Conservation (phyloP, 1,140 invertebrate genomes). For the Sweltsa coloradensis region DNA sequence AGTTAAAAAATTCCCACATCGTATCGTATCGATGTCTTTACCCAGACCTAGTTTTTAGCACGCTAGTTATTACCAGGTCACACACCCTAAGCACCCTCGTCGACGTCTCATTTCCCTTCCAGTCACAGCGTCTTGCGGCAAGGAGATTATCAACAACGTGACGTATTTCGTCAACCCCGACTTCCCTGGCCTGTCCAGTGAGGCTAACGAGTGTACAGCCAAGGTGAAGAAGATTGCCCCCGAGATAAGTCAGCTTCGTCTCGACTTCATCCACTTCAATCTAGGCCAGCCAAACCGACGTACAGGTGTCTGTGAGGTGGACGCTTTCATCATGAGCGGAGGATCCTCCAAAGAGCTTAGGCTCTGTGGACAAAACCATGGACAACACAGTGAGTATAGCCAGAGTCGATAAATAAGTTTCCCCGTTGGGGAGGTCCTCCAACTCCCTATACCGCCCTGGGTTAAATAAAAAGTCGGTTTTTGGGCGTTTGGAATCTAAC, state of each 20-base stretch:
- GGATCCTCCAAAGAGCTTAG: constrained; percentile 39
- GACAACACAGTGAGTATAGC: constrained; percentile 57
- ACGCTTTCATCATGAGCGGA: constrained; percentile 48
- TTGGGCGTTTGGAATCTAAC: too few species aligned
- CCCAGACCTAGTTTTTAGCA: too few species aligned
- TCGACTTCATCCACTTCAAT: constrained; percentile 71
- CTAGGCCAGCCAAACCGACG: constrained; percentile 64
- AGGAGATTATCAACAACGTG: constrained; percentile 63
- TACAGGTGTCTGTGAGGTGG: constrained; percentile 65
- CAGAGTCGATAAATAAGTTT: too few species aligned
- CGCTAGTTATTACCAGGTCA: too few species aligned
- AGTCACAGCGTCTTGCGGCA: constrained; percentile 65
- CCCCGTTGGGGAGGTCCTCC: too few species aligned
- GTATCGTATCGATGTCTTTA: too few species aligned
- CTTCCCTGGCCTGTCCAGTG: constrained; percentile 59
- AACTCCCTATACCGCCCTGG: too few species aligned
- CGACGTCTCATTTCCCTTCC: too few species aligned
- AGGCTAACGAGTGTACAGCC: constrained; percentile 43
- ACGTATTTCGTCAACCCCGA: constrained; percentile 74
- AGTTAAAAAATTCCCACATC: too few species aligned
- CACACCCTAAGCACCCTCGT: too few species aligned
- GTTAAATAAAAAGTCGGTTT: too few species aligned
- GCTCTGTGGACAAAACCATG: constrained; percentile 69
- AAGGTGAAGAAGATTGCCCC: constrained; percentile 55
- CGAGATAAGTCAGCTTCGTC: constrained; percentile 60